Evolutionary conservation across 2,888 invertebrate genomes (phyloP), one percentile per base, ranked within the genome.

Genomic region (Acleris laterana): DNA sequence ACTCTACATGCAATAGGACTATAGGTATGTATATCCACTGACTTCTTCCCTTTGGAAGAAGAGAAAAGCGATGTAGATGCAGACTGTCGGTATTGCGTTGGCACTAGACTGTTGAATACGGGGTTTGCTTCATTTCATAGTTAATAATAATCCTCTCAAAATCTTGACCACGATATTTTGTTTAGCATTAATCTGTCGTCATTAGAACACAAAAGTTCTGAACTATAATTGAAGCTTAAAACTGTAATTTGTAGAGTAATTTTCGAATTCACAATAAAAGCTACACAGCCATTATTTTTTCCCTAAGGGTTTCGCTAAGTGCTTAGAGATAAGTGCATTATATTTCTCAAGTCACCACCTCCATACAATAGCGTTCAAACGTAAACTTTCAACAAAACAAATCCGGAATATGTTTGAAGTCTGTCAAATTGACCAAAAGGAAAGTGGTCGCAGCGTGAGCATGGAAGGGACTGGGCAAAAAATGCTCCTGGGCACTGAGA

Each of bases 401-500:
- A 69, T 69, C 63, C 70, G 63, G 71, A 74, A 64, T 63, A 64
- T 71, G 76, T 77, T 77, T 74, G 72, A 74, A 79, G 73, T 69
- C 71, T 68, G 77, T 74, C 69, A 82, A 84, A 86, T 85, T 79
- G 85, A 81, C 81, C 82, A 77, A 76, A 62, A 85, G 75, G 80
- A 83, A 81, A 85, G 82, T 83, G 80, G 80, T 83, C 80, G 78
- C 80, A 81, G 59, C 81, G 76, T 74, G 71, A 53, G 69, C 71
- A 78, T 76, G 82, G 84, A 77, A 71, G 75, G 53, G 53, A 19
- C 13, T 9, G 50, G n/a, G 49, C 53, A 68, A 68, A 67, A 69
- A 70, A 65, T 9, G 49, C 68, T 46, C n/a, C 44, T 20, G 52
- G 62, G 46, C 42, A 62, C 32, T 49, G 19, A 19, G 49, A 25